Conservation (phyloP, 2,888 invertebrate genomes). For the Oligia strigilis region DNA sequence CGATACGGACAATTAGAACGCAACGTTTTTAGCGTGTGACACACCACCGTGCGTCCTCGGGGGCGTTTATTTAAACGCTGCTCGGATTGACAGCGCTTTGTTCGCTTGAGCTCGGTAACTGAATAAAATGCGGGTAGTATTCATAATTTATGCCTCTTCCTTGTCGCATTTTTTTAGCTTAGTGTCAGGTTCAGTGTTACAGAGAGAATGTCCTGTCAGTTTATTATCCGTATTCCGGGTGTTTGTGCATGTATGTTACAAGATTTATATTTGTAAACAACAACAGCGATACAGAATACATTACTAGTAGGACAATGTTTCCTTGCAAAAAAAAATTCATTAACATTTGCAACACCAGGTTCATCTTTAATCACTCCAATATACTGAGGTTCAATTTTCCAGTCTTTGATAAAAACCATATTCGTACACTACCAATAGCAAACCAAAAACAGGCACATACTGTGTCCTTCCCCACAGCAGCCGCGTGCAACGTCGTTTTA, state of each 20-base stretch:
- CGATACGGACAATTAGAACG: slow-evolving; percentile 37
- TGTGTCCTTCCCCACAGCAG: slow-evolving; percentile 27
- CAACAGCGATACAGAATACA: neutral
- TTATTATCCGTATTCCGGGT: neutral
- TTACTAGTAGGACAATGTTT: neutral
- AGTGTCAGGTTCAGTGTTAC: slow-evolving; percentile 2
- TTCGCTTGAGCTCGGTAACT: slow-evolving; percentile 43
- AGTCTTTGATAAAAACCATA: neutral
- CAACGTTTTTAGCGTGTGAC: slow-evolving; percentile 61
- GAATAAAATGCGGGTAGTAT: slow-evolving; percentile 53
- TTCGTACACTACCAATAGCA: neutral
- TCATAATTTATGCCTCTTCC: slow-evolving; percentile 45
- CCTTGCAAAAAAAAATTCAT: neutral
- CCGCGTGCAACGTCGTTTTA: slow-evolving; percentile 54
- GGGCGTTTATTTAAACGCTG: slow-evolving; percentile 63
- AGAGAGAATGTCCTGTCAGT: neutral
- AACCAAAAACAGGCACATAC: slow-evolving; percentile 13
- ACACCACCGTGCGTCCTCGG: slow-evolving; percentile 41
- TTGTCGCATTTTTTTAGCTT: slow-evolving; percentile 43
- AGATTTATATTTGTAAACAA: neutral
- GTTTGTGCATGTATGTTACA: neutral
- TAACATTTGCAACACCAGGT: neutral
- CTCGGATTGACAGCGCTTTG: slow-evolving; percentile 58
- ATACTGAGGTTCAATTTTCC: neutral
- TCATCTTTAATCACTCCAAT: neutral